phyloP scores from a whole-genome alignment of 2,888 invertebrate species.

The Caenorhabditis sp. region DNA sequence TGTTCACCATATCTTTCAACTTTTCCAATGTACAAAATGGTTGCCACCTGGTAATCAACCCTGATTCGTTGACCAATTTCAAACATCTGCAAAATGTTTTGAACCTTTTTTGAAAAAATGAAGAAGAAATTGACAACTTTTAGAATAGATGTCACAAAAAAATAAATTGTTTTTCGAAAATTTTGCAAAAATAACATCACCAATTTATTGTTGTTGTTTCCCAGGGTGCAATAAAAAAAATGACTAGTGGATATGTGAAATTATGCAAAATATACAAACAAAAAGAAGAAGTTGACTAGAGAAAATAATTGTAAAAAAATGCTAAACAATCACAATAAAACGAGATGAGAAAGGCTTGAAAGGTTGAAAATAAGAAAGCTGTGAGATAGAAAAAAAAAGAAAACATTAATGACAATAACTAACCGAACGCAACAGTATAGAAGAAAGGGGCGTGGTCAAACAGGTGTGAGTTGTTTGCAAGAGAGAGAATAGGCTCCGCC shows the following conservation, averaged over 20 bases:
- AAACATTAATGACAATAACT: background rate
- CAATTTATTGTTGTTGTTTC: slow-evolving; percentile 15
- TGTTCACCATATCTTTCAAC: slow-evolving; percentile 76
- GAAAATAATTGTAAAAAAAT: background rate
- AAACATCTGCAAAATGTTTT: background rate
- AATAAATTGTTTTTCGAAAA: background rate
- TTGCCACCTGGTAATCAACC: slow-evolving; percentile 22
- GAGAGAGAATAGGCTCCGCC: too few species aligned
- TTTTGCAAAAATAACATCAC: background rate
- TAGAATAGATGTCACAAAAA: background rate
- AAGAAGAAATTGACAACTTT: slow-evolving; percentile 24
- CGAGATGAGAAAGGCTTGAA: background rate
- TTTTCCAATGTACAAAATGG: slow-evolving; percentile 81
- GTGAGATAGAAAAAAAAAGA: background rate
- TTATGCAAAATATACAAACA: slow-evolving; percentile 3
- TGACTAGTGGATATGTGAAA: slow-evolving; percentile 14
- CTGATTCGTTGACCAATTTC: slow-evolving; percentile 35
- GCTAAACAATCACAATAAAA: background rate
- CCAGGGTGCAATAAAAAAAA: slow-evolving; percentile 16
- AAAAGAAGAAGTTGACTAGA: slow-evolving; percentile 2
- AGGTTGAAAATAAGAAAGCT: background rate
- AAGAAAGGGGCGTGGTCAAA: too few species aligned
- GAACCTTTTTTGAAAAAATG: too few species aligned
- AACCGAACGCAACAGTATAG: too few species aligned
- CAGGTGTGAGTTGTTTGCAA: too few species aligned